Base-by-base conservation (phyloP, 1,140 invertebrate species). In the Lordiphosa stackelbergi region DNA sequence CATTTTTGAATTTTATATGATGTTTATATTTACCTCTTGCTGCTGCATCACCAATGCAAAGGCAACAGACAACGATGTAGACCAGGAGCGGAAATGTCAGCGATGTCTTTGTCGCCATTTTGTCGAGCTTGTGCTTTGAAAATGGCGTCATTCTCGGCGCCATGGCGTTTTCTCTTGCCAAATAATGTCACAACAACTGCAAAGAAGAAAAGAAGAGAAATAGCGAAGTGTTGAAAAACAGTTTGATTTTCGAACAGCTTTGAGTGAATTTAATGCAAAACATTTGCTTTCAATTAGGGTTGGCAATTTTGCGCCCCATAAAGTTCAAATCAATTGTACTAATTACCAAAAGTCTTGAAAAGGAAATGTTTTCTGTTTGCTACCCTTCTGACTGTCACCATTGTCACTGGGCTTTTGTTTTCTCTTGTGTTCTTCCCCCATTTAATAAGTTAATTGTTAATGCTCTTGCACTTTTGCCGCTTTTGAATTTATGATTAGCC, bases 381-480 rank as follows among this genome's bases (percentile, higher is more conserved):
- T 53, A 34, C 56, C 62, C 71, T 38, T 70, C 53, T 24, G 70
- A 42, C 62, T 63, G 22, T 61, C 60, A 53, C 24, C 40, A 41
- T 53, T 61, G 43, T 10, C 53, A 36, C 12, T 13, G 10, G 37
- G 24, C 41, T 46, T 47, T 47, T 34, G 35, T 36, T 38, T 41
- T 46, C 19, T 37, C 55, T 41, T 58, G 68, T 3, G 22, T 24
- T 24, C 22, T 24, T 24, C 5, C 22, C 53, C 69, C 72, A 75
- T 85, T 75, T 85, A 85, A 85, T 85, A 85, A 85, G 72, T 81
- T 85, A 85, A 85, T 85, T 85, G 79, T 85, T 79, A 75, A 65
- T 65, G 36, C 77, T 59, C 55, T 57, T 77, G 77, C 78, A 77
- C 77, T 83, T 77, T 83, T 65, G 77, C 66, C 38, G 75, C 77